Percentiles rank a stretch among this genome's conserved stretches.
These are phyloP conservation scores for Agapetus fuscipes DNA, from an alignment of 2,888 invertebrate species.

Conservation along the genomic window DNA sequence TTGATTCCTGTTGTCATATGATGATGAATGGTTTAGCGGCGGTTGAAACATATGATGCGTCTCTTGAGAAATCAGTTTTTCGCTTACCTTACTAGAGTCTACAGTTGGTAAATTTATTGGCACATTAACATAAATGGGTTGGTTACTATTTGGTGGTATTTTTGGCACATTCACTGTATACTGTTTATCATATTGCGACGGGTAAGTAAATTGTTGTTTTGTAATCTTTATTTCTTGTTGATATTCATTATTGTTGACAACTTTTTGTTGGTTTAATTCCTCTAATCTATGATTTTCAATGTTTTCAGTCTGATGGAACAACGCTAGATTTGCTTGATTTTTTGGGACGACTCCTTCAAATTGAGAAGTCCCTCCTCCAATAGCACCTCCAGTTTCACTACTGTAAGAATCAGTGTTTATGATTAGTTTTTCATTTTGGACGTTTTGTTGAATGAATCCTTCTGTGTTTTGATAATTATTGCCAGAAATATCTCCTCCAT, in stretches of 20 bases:
- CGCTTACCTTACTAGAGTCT: slow-evolving; percentile 39
- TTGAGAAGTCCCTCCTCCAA: background rate
- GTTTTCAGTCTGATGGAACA: background rate
- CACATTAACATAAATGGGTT: slow-evolving; percentile 12
- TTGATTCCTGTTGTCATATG: background rate
- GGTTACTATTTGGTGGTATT: slow-evolving; percentile 25
- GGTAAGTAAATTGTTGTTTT: slow-evolving; percentile 28
- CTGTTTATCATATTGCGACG: slow-evolving; percentile 27
- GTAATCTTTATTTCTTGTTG: slow-evolving; percentile 24
- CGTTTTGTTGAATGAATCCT: no score
- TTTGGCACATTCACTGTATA: slow-evolving; percentile 28
- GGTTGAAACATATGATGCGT: slow-evolving; percentile 2
- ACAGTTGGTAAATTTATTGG: slow-evolving; percentile 27
- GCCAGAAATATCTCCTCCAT: no score
- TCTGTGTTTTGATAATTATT: no score
- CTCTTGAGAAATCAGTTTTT: slow-evolving; percentile 23
- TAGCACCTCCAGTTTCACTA: no score
- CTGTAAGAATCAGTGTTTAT: background rate
- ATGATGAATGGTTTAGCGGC: slow-evolving; percentile 1
- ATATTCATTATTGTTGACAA: slow-evolving; percentile 8
- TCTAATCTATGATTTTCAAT: background rate
- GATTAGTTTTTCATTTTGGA: no score
- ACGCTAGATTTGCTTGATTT: background rate
- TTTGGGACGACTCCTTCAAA: slow-evolving; percentile 6
- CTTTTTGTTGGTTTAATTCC: slow-evolving; percentile 8